Percentiles rank a stretch among this genome's conserved stretches.
Conservation (phyloP, 1,140 invertebrate genomes). For the Subanguina moxae region DNA sequence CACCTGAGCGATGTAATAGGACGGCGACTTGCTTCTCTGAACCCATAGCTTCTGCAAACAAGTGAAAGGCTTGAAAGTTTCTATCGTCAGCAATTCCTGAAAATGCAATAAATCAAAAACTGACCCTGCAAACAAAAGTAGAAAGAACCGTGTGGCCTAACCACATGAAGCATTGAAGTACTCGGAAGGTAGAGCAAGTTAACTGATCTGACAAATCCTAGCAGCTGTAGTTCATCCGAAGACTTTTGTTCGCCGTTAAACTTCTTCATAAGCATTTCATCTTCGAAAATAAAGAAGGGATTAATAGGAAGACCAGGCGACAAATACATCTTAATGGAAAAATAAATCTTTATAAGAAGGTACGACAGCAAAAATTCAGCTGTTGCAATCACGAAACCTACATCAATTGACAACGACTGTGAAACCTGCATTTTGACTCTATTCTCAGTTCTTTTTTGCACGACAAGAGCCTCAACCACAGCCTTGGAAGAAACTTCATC, state of each 20-base stretch:
- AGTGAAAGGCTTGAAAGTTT: conserved; percentile 26
- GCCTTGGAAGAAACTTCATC: not conserved
- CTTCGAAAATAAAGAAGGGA: not conserved
- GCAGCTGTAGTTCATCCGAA: not conserved
- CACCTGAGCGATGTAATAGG: conserved; percentile 13
- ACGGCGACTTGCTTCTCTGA: conserved; percentile 28
- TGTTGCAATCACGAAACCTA: not conserved
- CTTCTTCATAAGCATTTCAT: not conserved
- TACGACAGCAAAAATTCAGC: no score
- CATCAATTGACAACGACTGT: not conserved
- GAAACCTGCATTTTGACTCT: not conserved
- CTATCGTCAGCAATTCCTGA: not conserved
- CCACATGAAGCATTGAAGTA: not conserved
- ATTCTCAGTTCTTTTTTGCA: not conserved
- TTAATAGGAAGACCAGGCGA: not conserved
- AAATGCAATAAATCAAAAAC: not conserved
- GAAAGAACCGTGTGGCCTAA: not conserved
- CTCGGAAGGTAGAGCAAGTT: not conserved
- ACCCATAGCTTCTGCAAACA: conserved; percentile 26
- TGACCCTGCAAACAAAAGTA: not conserved
- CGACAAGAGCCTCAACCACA: not conserved
- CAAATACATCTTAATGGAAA: not conserved
- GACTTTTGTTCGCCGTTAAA: not conserved
- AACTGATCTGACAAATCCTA: not conserved
- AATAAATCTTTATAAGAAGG: no score